These are phyloP conservation scores for Lepidochrysops patricia DNA, from an alignment of 2,888 invertebrate species.

Conservation along the genomic window DNA sequence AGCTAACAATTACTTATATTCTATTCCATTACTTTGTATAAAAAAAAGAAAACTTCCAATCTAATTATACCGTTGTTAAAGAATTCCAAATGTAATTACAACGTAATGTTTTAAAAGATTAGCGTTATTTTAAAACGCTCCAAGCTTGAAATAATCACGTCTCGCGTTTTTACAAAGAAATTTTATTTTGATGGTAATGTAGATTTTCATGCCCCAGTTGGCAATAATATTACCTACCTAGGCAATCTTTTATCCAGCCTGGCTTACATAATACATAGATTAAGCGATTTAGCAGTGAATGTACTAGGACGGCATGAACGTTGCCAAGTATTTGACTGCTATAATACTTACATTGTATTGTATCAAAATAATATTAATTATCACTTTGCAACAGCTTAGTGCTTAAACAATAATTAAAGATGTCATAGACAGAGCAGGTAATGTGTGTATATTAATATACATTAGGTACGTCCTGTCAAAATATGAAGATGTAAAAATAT, in stretches of 20 bases:
- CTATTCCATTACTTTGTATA: background rate
- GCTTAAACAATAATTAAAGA: no score
- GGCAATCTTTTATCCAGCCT: slow-evolving; percentile 2
- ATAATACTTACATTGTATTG: background rate
- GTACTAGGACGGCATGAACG: background rate
- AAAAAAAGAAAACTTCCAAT: background rate
- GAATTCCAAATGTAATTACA: background rate
- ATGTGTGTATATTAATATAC: no score
- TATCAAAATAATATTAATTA: background rate
- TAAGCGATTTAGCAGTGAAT: background rate
- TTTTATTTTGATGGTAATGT: background rate
- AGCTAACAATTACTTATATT: background rate
- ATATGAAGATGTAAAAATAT: no score
- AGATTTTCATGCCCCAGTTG: slow-evolving; percentile 4
- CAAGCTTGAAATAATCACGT: background rate
- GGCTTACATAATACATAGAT: slow-evolving; percentile 9
- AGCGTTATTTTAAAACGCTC: background rate
- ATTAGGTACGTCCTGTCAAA: no score
- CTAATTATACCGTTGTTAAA: background rate
- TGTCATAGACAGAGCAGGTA: no score
- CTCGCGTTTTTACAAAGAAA: background rate
- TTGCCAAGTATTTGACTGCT: background rate
- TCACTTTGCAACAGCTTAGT: background rate
- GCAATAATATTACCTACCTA: background rate
- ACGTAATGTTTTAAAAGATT: background rate